Percentiles rank a stretch among this genome's conserved stretches.
phyloP scores from a whole-genome alignment of 1,140 invertebrate species.

The Bursaphelenchus mucronatus region DNA sequence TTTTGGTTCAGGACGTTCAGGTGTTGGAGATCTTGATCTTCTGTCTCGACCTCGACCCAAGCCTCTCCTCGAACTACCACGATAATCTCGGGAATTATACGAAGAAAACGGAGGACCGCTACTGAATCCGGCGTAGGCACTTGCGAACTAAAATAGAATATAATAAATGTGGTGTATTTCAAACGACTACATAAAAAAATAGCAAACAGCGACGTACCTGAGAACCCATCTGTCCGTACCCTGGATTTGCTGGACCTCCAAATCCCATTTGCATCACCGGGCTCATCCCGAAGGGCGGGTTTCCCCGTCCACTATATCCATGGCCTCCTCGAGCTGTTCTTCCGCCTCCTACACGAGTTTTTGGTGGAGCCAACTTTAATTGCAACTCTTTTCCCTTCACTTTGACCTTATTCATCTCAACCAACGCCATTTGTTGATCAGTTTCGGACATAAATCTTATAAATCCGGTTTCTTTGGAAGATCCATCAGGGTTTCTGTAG shows the following conservation, averaged over 20 bases:
- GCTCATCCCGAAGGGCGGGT: neutral
- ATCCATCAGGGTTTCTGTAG: conserved; percentile 50
- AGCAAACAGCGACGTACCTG: neutral
- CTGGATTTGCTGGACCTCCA: conserved; percentile 3
- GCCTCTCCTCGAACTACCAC: neutral
- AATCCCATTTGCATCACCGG: conserved; percentile 6
- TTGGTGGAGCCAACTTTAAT: conserved; percentile 50
- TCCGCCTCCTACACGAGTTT: conserved; percentile 30
- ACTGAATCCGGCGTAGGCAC: neutral
- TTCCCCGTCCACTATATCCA: conserved; percentile 3
- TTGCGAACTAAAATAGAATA: conserved; percentile 21
- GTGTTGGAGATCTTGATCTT: conserved; percentile 1
- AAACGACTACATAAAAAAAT: conserved; percentile 6
- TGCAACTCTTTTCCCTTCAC: conserved; percentile 45
- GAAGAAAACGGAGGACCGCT: too few species aligned
- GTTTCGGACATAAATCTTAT: conserved; percentile 53
- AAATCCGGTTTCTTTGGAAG: conserved; percentile 48
- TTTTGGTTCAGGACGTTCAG: neutral
- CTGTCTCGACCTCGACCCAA: neutral
- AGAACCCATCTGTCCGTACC: neutral
- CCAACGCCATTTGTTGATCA: conserved; percentile 54
- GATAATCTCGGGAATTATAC: neutral
- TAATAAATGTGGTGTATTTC: neutral
- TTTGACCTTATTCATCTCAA: conserved; percentile 50
- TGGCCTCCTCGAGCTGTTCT: neutral